Evolutionary conservation across 1,140 invertebrate species (phyloP).

Genomic region (Drosophila tropicalis): DNA sequence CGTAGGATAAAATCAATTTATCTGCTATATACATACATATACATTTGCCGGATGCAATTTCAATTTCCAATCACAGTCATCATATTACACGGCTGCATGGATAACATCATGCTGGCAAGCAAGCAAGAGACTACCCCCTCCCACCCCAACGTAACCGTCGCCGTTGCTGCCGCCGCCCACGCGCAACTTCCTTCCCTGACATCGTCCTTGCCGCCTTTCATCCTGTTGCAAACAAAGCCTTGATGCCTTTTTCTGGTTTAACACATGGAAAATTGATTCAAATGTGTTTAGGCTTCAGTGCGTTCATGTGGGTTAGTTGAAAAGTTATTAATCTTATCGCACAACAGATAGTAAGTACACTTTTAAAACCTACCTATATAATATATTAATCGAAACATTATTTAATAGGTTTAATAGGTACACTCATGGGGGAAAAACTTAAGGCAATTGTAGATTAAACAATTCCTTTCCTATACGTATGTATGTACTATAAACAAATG

Average conservation of each 20-base stretch:
- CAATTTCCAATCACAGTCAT: constrained; percentile 79
- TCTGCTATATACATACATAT: constrained; percentile 18
- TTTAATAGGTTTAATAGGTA: no score
- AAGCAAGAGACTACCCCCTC: no score
- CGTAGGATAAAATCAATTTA: constrained; percentile 33
- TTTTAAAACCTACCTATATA: no score
- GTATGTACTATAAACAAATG: not conserved
- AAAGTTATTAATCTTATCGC: constrained; percentile 19
- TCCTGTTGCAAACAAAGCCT: constrained; percentile 44
- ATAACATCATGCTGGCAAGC: constrained; percentile 41
- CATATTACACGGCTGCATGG: constrained; percentile 76
- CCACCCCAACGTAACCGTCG: no score
- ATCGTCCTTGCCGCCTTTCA: constrained; percentile 12
- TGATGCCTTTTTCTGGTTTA: constrained; percentile 6
- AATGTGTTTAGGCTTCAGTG: constrained; percentile 15
- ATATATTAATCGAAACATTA: no score
- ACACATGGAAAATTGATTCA: constrained; percentile 39
- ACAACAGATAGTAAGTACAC: not conserved
- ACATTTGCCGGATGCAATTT: constrained; percentile 75
- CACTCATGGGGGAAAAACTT: no score
- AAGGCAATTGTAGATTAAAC: no score
- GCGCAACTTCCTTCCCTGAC: not conserved
- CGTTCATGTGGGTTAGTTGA: constrained; percentile 37
- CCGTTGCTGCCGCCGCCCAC: no score
- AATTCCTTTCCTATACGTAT: no score